Conservation (phyloP, 2,113 vertebrate species). For the Heliornis fulica region DNA sequence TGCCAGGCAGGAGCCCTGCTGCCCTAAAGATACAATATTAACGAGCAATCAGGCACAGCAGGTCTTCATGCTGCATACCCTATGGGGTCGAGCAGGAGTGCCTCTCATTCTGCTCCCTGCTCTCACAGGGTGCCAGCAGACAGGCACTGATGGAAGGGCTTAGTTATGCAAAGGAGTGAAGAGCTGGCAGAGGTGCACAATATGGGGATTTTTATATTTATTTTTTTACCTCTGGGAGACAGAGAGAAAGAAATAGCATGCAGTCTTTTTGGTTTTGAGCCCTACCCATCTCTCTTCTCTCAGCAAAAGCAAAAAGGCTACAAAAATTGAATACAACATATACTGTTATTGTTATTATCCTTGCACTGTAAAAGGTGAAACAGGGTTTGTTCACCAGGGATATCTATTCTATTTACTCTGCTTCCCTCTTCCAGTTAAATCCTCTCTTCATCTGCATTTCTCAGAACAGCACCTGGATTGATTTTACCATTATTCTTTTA, state of each 20-base stretch:
- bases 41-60: neutral
- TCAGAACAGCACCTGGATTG: neutral
- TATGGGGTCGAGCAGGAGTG: neutral
- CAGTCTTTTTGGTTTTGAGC: neutral
- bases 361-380: neutral
- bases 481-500: neutral
- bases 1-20: neutral
- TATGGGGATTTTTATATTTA: neutral
- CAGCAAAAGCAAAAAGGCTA: neutral
- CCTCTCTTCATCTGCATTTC: neutral
- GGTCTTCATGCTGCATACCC: neutral
- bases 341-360: neutral
- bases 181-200: neutral
- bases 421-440: neutral
- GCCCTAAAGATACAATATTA: neutral
- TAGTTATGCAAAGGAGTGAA: neutral
- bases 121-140: neutral
- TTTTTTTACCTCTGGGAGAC: neutral
- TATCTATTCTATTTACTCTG: neutral
- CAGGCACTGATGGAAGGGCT: neutral
- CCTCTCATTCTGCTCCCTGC: neutral
- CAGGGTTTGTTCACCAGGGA: neutral
- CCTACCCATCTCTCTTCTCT: neutral
- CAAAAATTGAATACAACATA: neutral
- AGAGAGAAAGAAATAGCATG: neutral